Base-by-base conservation (phyloP, 2,888 invertebrate species). In the Dicycla oo region DNA sequence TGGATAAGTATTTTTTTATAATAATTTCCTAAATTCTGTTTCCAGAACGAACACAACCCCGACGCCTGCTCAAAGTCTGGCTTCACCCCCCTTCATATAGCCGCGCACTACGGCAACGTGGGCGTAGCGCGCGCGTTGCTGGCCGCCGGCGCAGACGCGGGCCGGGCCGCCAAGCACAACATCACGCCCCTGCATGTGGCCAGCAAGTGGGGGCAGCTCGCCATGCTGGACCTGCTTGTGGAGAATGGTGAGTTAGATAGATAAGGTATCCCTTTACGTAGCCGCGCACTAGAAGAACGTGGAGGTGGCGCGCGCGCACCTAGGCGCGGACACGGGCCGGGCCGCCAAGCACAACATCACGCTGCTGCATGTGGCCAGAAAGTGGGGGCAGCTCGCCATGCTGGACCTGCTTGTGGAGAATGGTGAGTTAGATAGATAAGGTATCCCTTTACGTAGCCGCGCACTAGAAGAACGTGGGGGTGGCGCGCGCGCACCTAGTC, bases 111-210 rank as follows among this genome's bases (percentile, higher is more conserved):
- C 94, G 99, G 99, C 68, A 99, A 99, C 94, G 98, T 98, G 81
- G 98, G 98, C 87, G 98, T 99, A 78, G 99, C 99, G 5, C 97
- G 97, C 78, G 97, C 99, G 69, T 96, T 99, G 62, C 97, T 99
- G 66, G 97, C 98, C 76, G 97, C 98, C 87, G 98, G 99, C 45
- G 99, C 99, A 0, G 98, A 99, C 95, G 98, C 99, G 23, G 99
- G 99, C 92, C 98, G 98, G 88, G 98, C 98, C 72, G 99, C 99
- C 43, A 99, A 99, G 96, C 99, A 99, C 95, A 98, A 98, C 93
- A 99, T 99, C 88, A 99, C 99, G n/a, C 99, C 99, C 0, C 95
- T 99, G 66, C 99, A 99, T 93, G 99, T 99, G 51, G 99, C 99
- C 57, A 98, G 99, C 89, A 99, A 99, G 96, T 99, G 99, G 99